Evolutionary conservation across 2,797 vertebrate species (phyloP), one percentile per base, ranked within the genome.

Genomic region (Enteromius radiatus): DNA sequence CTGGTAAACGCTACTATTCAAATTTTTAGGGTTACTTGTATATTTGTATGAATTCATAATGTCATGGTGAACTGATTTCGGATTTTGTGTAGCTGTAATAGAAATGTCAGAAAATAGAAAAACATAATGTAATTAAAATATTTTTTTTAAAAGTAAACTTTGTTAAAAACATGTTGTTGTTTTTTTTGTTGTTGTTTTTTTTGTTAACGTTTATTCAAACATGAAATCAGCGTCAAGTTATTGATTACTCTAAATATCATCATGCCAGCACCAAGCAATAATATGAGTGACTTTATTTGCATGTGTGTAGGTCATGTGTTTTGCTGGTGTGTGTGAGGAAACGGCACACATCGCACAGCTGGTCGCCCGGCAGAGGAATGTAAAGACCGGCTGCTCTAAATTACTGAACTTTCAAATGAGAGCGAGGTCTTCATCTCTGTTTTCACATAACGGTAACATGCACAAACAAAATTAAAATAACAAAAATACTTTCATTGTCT

Each of bases 321-420:
- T 96, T 82, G 97, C 96, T 7, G 90, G 92, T 23, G 91, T 94
- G 38, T 96, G 94, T 86, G 81, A 91, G 61, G 96, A 97, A 85
- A 98, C 97, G 0, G 93, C 93, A 54, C 93, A 95, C 84, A 95
- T 98, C 17, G 96, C 97, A 76, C 94, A 97, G 86, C 91, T 98
- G 76, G 96, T 99, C 79, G 95, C 97, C 43, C 93, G 90, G 12
- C 97, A 99, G 92, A 96, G 91, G 86, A 94, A 84, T 86, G 90
- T 94, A 15, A 97, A 97, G 89, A 97, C 89, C 0, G 94, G 95
- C n/a, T 86, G 87, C 9, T 92, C 92, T 28, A 91, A 92, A 19
- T 85, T 97, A 12, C 93, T 97, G 81, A 97, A 96, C 87, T 97
- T 95, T 91, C 95, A 90, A 82, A 96, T 97, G 96, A 95, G 96